phyloP scores from a whole-genome alignment of 2,113 vertebrate genomes.

The Dermatemys mawii region DNA sequence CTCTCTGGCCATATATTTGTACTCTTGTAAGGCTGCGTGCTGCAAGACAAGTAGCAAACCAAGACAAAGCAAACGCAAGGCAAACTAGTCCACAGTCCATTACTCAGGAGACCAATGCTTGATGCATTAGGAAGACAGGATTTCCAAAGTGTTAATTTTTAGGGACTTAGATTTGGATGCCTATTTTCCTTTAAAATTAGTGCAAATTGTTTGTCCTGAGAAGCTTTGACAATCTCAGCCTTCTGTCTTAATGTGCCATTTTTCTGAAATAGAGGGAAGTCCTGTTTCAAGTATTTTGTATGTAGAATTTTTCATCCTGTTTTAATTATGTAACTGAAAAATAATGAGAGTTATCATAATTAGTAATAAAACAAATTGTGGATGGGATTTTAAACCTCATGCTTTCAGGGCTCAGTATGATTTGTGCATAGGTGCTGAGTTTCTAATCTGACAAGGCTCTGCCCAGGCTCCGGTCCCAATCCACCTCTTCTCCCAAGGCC shows the following conservation, averaged over 20 bases:
- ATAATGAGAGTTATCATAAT: neutral
- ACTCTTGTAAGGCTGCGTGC: constrained; percentile 44
- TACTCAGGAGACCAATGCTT: constrained; percentile 16
- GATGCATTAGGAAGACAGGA: neutral
- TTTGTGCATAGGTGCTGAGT: no score
- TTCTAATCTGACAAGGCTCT: no score
- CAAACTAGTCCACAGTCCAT: neutral
- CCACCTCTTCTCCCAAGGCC: no score
- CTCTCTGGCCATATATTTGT: constrained; percentile 3
- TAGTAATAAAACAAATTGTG: neutral
- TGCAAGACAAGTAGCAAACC: constrained; percentile 26
- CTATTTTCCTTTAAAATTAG: neutral
- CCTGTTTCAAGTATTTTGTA: no score
- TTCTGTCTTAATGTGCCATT: neutral
- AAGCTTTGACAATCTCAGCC: neutral
- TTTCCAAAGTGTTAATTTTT: neutral
- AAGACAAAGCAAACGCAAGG: constrained; percentile 39
- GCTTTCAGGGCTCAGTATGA: neutral
- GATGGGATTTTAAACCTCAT: neutral
- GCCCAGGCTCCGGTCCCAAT: no score
- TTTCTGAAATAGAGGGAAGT: neutral
- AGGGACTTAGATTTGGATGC: neutral
- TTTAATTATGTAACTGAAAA: neutral
- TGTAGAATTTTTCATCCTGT: no score
- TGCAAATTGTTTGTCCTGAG: neutral